A percentile compares a stretch with the other conserved stretches of the same genome.
Evolutionary conservation across 2,797 vertebrate species (phyloP).

Genomic region (Dallia pectoralis): DNA sequence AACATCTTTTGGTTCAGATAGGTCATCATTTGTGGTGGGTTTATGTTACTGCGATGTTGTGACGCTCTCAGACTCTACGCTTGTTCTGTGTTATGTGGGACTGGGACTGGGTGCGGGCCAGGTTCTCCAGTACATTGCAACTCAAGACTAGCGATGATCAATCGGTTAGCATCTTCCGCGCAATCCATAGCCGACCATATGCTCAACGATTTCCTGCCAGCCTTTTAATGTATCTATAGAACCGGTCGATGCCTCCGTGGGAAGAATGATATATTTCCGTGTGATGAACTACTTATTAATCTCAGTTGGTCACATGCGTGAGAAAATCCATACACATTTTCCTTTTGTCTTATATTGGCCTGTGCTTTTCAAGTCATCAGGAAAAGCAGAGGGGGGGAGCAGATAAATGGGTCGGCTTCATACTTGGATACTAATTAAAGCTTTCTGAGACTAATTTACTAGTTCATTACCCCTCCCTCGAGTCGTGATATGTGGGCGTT

Average conservation of each 20-base stretch:
- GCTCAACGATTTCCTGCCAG: slow-evolving; percentile 77
- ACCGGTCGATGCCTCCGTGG: slow-evolving; percentile 71
- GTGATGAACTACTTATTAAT: slow-evolving; percentile 80
- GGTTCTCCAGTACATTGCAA: slow-evolving; percentile 6
- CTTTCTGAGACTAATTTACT: slow-evolving; percentile 67
- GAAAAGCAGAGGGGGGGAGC: slow-evolving; percentile 40
- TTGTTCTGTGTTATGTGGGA: not conserved
- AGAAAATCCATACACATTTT: slow-evolving; percentile 78
- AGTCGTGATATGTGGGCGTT: slow-evolving; percentile 33
- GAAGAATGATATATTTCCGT: slow-evolving; percentile 78
- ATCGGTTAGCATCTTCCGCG: slow-evolving; percentile 60
- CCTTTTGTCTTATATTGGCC: slow-evolving; percentile 80
- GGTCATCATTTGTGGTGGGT: slow-evolving; percentile 2
- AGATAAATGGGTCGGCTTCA: slow-evolving; percentile 61
- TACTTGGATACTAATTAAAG: slow-evolving; percentile 68
- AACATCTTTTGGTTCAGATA: not conserved
- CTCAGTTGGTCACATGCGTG: slow-evolving; percentile 69
- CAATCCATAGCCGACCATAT: slow-evolving; percentile 66
- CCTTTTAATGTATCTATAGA: slow-evolving; percentile 76
- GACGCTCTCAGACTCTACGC: not conserved
- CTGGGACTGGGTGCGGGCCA: not conserved
- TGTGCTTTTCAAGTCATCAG: slow-evolving; percentile 70
- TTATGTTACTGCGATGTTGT: not conserved
- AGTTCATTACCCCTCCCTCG: slow-evolving; percentile 49
- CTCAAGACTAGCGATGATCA: slow-evolving; percentile 43